These are phyloP conservation scores for Spatulosminthurus flaviceps DNA, from an alignment of 2,888 invertebrate genomes.

Conservation along the genomic window DNA sequence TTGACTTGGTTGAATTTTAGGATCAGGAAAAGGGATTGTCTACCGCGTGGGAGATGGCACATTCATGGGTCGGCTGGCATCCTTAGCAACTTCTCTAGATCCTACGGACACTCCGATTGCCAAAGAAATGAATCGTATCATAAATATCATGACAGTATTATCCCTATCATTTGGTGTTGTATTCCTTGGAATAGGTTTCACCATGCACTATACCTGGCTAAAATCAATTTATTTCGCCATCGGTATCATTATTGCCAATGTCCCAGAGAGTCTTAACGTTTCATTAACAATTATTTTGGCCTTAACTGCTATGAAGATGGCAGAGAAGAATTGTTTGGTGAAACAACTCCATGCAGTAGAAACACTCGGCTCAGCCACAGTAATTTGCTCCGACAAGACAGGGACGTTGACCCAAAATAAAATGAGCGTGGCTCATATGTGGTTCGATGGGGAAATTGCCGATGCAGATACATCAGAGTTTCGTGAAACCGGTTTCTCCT, in stretches of 20 bases:
- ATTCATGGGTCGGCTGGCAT: constrained; percentile 78
- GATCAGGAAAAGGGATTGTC: constrained; percentile 72
- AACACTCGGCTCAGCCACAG: constrained; percentile 99
- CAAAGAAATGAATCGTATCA: constrained; percentile 43
- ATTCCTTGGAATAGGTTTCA: constrained; percentile 39
- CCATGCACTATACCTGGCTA: constrained; percentile 44
- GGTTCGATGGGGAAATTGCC: constrained; percentile 78
- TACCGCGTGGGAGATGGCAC: constrained; percentile 75
- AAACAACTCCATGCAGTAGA: constrained; percentile 90
- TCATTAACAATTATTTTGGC: constrained; percentile 74
- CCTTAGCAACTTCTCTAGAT: constrained; percentile 65
- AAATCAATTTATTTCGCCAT: constrained; percentile 39
- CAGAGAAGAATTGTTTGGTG: constrained; percentile 85
- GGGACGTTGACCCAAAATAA: constrained; percentile 82
- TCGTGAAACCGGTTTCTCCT: constrained; percentile 50
- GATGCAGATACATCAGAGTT: constrained; percentile 72
- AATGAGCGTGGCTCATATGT: constrained; percentile 74
- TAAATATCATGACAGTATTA: constrained; percentile 36
- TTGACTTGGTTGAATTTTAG: too few relatives aligned
- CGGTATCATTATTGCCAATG: constrained; percentile 50
- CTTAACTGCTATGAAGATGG: constrained; percentile 98
- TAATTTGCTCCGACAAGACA: constrained; percentile 99
- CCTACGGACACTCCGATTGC: constrained; percentile 37
- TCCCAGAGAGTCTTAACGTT: constrained; percentile 70
- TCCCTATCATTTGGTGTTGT: constrained; percentile 44